Evolutionary conservation across 1,140 invertebrate genomes (phyloP), one percentile per base, ranked within the genome.

Genomic region (Callitettix versicolor): DNA sequence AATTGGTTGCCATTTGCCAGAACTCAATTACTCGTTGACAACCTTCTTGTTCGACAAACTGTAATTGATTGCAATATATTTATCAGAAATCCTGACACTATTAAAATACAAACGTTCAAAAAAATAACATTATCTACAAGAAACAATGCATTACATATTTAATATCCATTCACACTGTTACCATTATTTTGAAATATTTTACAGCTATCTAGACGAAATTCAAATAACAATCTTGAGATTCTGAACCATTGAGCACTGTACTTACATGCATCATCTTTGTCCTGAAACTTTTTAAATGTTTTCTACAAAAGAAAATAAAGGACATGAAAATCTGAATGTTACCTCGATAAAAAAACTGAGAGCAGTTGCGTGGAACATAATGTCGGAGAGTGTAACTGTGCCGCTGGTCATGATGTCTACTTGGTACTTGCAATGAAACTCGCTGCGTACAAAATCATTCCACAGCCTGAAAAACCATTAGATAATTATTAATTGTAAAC

Each of bases 301-400:
- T n/a, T n/a, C n/a, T n/a, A n/a, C n/a, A n/a, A n/a, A n/a, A n/a
- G n/a, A n/a, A n/a, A n/a, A n/a, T n/a, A n/a, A n/a, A n/a, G n/a
- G n/a, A n/a, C n/a, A n/a, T n/a, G n/a, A n/a, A n/a, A n/a, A n/a
- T n/a, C n/a, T n/a, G n/a, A n/a, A n/a, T n/a, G n/a, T n/a, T 71
- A 83, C 82, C 76, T 96, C 92, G 75, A 91, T 94, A 64, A 95
- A 94, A 70, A 91, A 93, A 69, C 91, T 92, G 54, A 95, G 78
- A 41, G 88, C 85, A 58, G 85, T 82, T 70, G 94, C 88, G 74
- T 91, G 90, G 69, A 88, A 86, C 9, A 96, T 72, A 66, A 95
- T 85, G 73, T 95, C 92, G 58, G 81, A 76, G 26, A 95, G 73
- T 38, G 79, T 79, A 15, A 95, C 79, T 67, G 76, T 79, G 49